Base-by-base conservation (phyloP, 1,140 invertebrate genomes). In the Cecropterus lyciades region DNA sequence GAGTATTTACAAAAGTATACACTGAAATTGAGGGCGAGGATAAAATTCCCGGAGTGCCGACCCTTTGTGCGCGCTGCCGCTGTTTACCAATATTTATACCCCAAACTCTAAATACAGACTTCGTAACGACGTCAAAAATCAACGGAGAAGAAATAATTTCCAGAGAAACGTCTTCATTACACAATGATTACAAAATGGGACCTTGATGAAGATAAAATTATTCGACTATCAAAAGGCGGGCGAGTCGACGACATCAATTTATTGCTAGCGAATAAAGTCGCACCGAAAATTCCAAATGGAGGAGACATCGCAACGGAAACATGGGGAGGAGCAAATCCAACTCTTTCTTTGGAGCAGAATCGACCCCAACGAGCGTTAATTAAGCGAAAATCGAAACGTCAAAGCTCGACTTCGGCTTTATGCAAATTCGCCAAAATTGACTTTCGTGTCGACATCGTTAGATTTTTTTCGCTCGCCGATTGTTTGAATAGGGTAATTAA, bases 341-440 rank as follows among this genome's bases (percentile, higher is more conserved):
- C 82, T 86, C 82, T 85, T 86, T 82, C 81, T 80, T 72, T 65
- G 40, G 55, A 66, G 65, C 65, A 65, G 51, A 53, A 64, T 64
- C 56, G 53, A 62, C 73, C 68, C 74, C 81, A 67, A 75, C 77
- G 79, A 78, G 80, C 79, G 85, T 82, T 89, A 87, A 89, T 89
- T 89, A 87, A 89, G 85, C 87, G 82, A 85, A 86, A 87, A 89
- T 89, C 84, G 82, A 85, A 85, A 85, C 80, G 86, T 83, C 84
- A 87, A 85, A 88, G 79, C 78, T 75, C 70, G 68, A 68, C 75
- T 75, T 72, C 65, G 71, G 80, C 71, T 84, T 81, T 85, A 85
- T 85, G 85, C 82, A 85, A 85, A 87, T 87, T 82, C 71, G 63
- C 64, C 75, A 75, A 78, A 87, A 87, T 84, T 78, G 81, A 82